Evolutionary conservation across 2,113 vertebrate genomes (phyloP), one percentile per base, ranked within the genome.

Genomic region (Ginglymostoma cirratum): DNA sequence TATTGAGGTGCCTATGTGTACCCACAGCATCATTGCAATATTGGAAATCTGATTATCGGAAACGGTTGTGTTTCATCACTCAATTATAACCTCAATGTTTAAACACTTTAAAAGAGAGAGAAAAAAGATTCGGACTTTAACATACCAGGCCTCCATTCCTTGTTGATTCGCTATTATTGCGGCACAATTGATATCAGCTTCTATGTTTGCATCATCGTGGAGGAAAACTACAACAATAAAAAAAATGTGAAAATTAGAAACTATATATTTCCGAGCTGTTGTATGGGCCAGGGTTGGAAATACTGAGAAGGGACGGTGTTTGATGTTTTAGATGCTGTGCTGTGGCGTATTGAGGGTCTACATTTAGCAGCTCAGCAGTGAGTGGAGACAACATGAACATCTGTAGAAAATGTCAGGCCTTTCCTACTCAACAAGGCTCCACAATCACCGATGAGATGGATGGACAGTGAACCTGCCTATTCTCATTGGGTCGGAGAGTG

Each of bases 81-180:
- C 87, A 61, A 5, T 61, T 55, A 30, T 30, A 65, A 34, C n/a
- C 24, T 34, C 34, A 38, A 38, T 21, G 23, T 65, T n/a, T 65
- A n/a, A 55, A 61, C 4, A 61, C 55, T 65, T 48, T 48, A 48
- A 48, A 48, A 48, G 17, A 21, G 17, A 38, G 30, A 61, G 0
- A 34, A 24, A 83, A 42, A 23, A 83, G 38, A 23, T 83, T 19
- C 19, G 1, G 17, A 19, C 38, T 45, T 83, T 17, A 23, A 93
- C 89, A 38, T 65, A 93, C 89, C 89, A 93, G 61, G 89, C 89
- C 6, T 93, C 89, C 89, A 93, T 93, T 66, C 89, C 89, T 93
- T 38, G 15, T 38, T 93, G 27, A 17, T 65, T 66, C 30, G 23
- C 89, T 66, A 93, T 93, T 66, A 38, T 3, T 65, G 89, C 89